Base-by-base conservation (phyloP, 2,797 vertebrate species). In the Pseudomugil gertrudae region DNA sequence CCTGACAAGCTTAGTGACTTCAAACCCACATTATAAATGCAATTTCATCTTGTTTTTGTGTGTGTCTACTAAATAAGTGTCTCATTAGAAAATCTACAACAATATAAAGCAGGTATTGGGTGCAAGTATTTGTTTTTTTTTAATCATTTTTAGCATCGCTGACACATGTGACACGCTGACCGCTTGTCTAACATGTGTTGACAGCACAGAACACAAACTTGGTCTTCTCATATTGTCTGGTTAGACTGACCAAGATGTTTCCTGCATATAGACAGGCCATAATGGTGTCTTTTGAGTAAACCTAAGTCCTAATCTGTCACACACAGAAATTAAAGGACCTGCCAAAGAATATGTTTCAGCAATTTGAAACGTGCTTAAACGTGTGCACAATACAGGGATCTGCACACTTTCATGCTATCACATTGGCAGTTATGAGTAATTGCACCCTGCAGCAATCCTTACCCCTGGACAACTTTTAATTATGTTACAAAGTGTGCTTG, bases 371-470 rank as follows among this genome's bases (percentile, higher is more conserved):
- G 26, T 78, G 67, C 84, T 79, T 85, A 73, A 74, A 74, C 84
- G 80, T 73, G 56, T 52, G 73, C 69, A 78, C 86, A 79, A 80
- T 81, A 81, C 84, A 85, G 72, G 70, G 80, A 89, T 84, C 77
- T 47, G 27, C 79, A 82, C 69, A 84, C 87, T 79, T 89, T 87
- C 57, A 78, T 84, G 84, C 86, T 87, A 90, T 90, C 84, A 76
- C 84, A 88, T 83, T 90, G 87, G 85, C 90, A 90, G 83, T 90
- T 88, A 85, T 86, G 89, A 91, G 87, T 91, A 91, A 92, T 91
- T 90, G 85, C 84, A 80, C 83, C 87, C 90, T 66, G 80, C 81
- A 79, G 92, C 90, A 70, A 75, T 89, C 79, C 85, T 67, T 80
- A 61, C 63, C 80, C 72, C 76, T 74, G 80, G 80, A 90, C 84